Evolutionary conservation across 2,797 vertebrate species (phyloP).

Genomic region (Crenuchus spilurus): DNA sequence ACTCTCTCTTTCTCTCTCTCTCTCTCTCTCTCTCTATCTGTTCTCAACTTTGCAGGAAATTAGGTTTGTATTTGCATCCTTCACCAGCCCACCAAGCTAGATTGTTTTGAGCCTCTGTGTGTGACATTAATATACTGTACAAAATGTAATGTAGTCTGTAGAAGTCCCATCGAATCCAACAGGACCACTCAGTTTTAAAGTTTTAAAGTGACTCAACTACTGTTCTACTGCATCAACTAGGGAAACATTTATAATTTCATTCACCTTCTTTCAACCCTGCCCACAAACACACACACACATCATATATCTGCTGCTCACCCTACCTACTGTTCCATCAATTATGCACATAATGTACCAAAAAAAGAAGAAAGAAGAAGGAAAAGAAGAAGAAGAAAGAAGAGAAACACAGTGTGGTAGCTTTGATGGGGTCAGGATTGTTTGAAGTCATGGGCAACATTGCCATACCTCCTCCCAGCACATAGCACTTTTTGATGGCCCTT

Average conservation of each 20-base stretch:
- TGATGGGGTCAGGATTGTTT: conserved; percentile 55
- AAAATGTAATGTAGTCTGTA: no score
- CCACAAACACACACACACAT: not conserved
- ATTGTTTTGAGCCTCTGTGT: no score
- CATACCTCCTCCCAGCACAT: conserved; percentile 19
- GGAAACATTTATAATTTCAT: not conserved
- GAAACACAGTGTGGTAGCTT: conserved; percentile 51
- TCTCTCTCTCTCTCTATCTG: no score
- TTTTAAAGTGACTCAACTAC: not conserved
- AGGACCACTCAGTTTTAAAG: no score
- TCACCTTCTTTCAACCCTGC: not conserved
- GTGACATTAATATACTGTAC: no score
- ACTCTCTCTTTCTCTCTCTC: no score
- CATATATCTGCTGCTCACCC: not conserved
- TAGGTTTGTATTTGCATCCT: no score
- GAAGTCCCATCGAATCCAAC: no score
- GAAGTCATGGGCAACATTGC: conserved; percentile 34
- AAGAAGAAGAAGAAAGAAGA: not conserved
- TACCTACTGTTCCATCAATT: not conserved
- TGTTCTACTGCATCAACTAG: not conserved
- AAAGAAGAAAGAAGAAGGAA: not conserved
- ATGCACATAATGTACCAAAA: not conserved
- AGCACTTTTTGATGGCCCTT: conserved; percentile 55
- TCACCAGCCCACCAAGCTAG: no score
- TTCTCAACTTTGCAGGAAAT: no score